phyloP scores from a whole-genome alignment of 2,888 invertebrate genomes.

The Erannis defoliaria region DNA sequence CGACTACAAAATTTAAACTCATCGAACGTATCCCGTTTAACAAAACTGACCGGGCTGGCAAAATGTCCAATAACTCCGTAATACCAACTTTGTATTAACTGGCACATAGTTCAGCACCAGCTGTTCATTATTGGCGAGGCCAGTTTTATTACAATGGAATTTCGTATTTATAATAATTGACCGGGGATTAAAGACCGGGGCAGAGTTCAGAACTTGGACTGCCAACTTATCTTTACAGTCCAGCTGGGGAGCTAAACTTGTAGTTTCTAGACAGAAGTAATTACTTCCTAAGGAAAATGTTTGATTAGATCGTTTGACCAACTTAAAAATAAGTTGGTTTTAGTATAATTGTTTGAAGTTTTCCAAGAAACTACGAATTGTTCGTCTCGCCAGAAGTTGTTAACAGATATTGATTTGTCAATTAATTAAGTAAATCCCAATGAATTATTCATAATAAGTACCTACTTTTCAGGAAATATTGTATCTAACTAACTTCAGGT shows the following conservation, averaged over 20 bases:
- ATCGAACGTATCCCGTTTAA: conserved; percentile 14
- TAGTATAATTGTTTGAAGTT: conserved; percentile 49
- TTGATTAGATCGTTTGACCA: neutral
- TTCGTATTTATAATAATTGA: conserved; percentile 72
- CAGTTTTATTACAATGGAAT: conserved; percentile 81
- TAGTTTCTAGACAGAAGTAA: neutral
- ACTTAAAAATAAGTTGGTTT: neutral
- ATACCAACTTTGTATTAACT: conserved; percentile 72
- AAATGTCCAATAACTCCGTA: conserved; percentile 75
- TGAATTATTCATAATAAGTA: neutral
- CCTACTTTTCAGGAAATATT: too few species aligned
- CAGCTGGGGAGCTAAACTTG: neutral
- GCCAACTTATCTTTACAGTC: neutral
- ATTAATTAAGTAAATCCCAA: neutral
- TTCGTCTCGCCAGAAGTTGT: conserved; percentile 10
- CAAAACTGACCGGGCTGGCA: conserved; percentile 57
- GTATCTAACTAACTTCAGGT: too few species aligned
- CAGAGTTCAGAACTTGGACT: conserved; percentile 53
- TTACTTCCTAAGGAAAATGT: too few species aligned
- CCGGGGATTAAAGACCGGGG: conserved; percentile 64
- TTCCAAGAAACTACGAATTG: conserved; percentile 28
- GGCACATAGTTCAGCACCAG: conserved; percentile 80
- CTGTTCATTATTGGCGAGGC: conserved; percentile 79
- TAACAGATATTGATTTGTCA: conserved; percentile 1
- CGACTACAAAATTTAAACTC: neutral